phyloP scores from a whole-genome alignment of 2,113 vertebrate species.

The Ciconia stormi region DNA sequence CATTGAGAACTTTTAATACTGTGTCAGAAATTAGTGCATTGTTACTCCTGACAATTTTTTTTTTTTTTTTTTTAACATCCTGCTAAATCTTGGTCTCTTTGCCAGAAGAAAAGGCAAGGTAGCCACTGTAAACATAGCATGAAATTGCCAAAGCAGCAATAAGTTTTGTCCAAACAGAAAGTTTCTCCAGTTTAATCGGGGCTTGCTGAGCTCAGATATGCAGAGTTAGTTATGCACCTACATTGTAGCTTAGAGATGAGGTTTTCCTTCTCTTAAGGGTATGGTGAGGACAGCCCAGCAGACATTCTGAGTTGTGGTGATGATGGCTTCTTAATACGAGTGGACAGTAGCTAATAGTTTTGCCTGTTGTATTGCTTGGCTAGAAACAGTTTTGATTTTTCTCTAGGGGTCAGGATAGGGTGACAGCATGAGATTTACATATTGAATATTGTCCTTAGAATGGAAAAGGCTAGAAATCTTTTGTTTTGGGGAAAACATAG shows the following conservation, averaged over 20 bases:
- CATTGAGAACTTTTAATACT: neutral
- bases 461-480: neutral
- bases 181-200: neutral
- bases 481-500: neutral
- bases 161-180: conserved; percentile 1
- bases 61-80: neutral
- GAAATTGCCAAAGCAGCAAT: neutral
- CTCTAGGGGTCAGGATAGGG: neutral
- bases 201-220: neutral
- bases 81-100: conserved; percentile 7
- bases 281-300: neutral
- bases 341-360: neutral
- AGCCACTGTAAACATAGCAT: neutral
- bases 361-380: conserved; percentile 37
- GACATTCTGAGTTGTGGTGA: neutral
- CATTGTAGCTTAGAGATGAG: neutral
- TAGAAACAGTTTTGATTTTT: neutral
- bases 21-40: neutral
- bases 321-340: neutral
- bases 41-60: neutral
- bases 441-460: neutral
- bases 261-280: neutral
- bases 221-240: neutral
- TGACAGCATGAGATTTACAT: conserved; percentile 3
- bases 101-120: conserved; percentile 23